These are phyloP conservation scores for Synergus itoensis DNA, from an alignment of 2,888 invertebrate species.

Conservation along the genomic window DNA sequence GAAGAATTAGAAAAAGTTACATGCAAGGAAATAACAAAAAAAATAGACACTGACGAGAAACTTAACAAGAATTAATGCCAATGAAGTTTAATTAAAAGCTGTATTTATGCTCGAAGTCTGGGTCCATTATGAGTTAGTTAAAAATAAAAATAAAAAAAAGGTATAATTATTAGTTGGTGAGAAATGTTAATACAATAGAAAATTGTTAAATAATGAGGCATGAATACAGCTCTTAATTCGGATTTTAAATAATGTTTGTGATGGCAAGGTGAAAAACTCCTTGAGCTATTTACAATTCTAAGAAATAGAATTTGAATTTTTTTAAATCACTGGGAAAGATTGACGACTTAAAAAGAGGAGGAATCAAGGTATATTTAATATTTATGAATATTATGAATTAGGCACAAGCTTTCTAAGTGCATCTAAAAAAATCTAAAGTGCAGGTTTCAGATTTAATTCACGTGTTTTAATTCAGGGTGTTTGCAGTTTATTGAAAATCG, in stretches of 20 bases:
- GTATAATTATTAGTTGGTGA: background rate
- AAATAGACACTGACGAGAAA: slow-evolving; percentile 68
- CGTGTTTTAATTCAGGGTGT: background rate
- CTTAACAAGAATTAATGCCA: slow-evolving; percentile 45
- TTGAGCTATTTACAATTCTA: slow-evolving; percentile 60
- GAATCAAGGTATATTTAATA: slow-evolving; percentile 65
- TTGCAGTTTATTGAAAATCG: background rate
- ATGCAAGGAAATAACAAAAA: slow-evolving; percentile 54
- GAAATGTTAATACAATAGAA: slow-evolving; percentile 13
- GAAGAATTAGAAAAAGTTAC: slow-evolving; percentile 18
- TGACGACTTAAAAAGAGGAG: slow-evolving; percentile 45
- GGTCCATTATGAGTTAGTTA: background rate
- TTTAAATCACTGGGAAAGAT: slow-evolving; percentile 6
- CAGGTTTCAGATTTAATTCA: slow-evolving; percentile 35
- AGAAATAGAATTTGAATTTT: slow-evolving; percentile 43
- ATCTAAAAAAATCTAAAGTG: background rate
- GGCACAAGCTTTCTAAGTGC: slow-evolving; percentile 13
- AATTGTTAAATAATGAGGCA: background rate
- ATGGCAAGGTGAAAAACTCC: slow-evolving; percentile 53
- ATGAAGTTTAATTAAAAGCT: slow-evolving; percentile 57
- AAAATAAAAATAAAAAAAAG: background rate
- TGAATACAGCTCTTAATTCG: slow-evolving; percentile 47
- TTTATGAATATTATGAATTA: slow-evolving; percentile 12
- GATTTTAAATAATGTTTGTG: slow-evolving; percentile 54
- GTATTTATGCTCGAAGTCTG: slow-evolving; percentile 47